Base-by-base conservation (phyloP, 2,113 vertebrate species). In the Hypomesus transpacificus region DNA sequence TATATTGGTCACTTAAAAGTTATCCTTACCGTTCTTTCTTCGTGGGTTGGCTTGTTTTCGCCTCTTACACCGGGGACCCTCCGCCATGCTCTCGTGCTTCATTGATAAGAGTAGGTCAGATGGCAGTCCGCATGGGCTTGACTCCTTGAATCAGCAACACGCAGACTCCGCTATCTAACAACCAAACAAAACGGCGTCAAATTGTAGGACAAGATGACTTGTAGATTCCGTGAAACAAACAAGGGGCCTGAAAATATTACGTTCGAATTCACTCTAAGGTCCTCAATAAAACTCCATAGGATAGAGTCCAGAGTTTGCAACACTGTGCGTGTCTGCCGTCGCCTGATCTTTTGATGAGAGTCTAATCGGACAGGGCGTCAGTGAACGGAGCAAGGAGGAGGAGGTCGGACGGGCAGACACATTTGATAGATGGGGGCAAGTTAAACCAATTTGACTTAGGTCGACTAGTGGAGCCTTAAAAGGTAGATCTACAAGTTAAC, bases 41-140 rank as follows among this genome's bases (percentile, higher is more conserved):
- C 95, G 92, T 74, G 96, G 96, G 93, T 96, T 97, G 93, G 95
- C 94, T 94, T 98, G 96, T 90, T 98, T 98, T 88, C 95, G 91
- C 91, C 95, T 94, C 94, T 96, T 95, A 92, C 94, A 95, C 89
- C 95, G 95, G 91, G 94, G 95, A 91, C 94, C 94, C 94, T 97
- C 95, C 94, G 95, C 94, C 95, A 96, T 96, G 92, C 94, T 95
- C 93, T 94, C 92, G 92, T 91, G 94, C 93, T 95, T 96, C 95
- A 95, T 95, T 93, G 94, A 95, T 93, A 92, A 94, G 93, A 93
- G 90, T 50, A 50, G 90, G 90, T 94, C 94, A 93, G 88, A 93
- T 92, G 92, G 93, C 94, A 92, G 92, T 91, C 94, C 90, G 91
- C 94, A 95, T 94, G 93, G 94, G 82, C 92, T 93, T 92, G 91